Evolutionary conservation across 2,113 vertebrate species (phyloP), one percentile per base, ranked within the genome.

Genomic region (Epinephelus fuscoguttatus): DNA sequence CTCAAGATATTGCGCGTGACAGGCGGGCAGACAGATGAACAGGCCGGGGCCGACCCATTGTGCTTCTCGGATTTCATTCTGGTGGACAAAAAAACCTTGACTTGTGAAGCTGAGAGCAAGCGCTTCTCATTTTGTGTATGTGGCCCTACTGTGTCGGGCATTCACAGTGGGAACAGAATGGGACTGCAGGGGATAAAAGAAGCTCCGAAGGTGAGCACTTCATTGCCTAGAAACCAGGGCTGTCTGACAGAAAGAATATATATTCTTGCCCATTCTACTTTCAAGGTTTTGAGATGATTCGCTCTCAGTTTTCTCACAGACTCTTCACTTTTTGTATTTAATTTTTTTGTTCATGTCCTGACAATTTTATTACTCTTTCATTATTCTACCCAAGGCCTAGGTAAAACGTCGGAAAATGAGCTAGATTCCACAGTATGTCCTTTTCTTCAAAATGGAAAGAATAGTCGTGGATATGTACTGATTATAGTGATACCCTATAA

Each of bases 201-300:
- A 66, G 70, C 82, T 77, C 42, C 66, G 73, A 82, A 86, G 86
- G 87, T 92, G 89, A 88, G 60, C 83, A 63, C 78, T 81, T 74
- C 50, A 89, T 85, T 76, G 70, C 74, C 77, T 70, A 27, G 72
- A 88, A 81, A 84, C 57, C 68, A 21, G 15, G 61, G 57, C 63
- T 72, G 75, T 79, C 85, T 79, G 77, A 49, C 76, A 77, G 73
- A 25, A 69, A 82, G 42, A 84, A 84, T 81, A 75, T 37, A 67
- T 59, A 70, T 68, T 75, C 53, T 67, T 49, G 57, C 70, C 66
- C 55, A 53, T 81, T 68, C 37, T 25, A 11, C 62, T 83, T 78
- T 85, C 80, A 85, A 86, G 91, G 81, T 72, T 82, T 86, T 55
- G 49, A 25, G 53, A 62, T 78, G 47, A 78, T 81, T 67, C 50